These are phyloP conservation scores for Himalopsyche kuldschensis DNA, from an alignment of 2,888 invertebrate genomes.

Conservation along the genomic window DNA sequence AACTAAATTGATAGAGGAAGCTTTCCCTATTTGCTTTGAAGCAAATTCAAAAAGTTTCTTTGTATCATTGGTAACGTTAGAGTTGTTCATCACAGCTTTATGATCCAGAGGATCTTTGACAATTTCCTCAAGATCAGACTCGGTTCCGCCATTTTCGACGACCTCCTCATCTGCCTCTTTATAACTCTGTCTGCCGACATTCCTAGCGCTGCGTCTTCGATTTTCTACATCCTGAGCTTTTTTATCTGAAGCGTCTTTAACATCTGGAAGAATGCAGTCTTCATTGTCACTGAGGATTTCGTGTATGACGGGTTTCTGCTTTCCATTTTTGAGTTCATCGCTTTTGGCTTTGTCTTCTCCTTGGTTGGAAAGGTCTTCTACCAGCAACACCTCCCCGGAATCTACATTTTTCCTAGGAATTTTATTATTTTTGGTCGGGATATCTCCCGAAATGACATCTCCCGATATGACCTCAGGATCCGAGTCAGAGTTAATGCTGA, in stretches of 20 bases:
- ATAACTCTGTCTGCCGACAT: slow-evolving; percentile 62
- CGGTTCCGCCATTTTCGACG: slow-evolving; percentile 57
- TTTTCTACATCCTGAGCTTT: slow-evolving; percentile 44
- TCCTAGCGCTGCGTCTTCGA: slow-evolving; percentile 57
- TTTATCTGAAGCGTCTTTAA: slow-evolving; percentile 30
- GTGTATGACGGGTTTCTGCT: slow-evolving; percentile 49
- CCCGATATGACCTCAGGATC: slow-evolving; percentile 44
- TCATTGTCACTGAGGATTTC: slow-evolving; percentile 57
- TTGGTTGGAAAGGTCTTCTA: slow-evolving; percentile 44
- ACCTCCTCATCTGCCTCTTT: slow-evolving; percentile 56
- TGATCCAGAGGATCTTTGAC: slow-evolving; percentile 60
- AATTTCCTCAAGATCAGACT: slow-evolving; percentile 68
- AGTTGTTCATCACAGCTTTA: slow-evolving; percentile 44
- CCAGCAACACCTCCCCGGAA: slow-evolving; percentile 44
- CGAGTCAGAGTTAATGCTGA: slow-evolving; percentile 52
- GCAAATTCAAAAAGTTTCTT: slow-evolving; percentile 72
- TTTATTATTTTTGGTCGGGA: slow-evolving; percentile 43
- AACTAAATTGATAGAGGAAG: slow-evolving; percentile 42
- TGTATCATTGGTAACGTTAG: slow-evolving; percentile 71
- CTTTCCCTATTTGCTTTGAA: neutral
- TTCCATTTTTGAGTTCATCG: slow-evolving; percentile 2
- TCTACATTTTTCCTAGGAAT: slow-evolving; percentile 41
- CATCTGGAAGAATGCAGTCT: slow-evolving; percentile 52
- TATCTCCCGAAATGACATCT: slow-evolving; percentile 42
- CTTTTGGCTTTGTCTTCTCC: slow-evolving; percentile 42